phyloP scores from a whole-genome alignment of 2,113 vertebrate species.

The Calonectris borealis region DNA sequence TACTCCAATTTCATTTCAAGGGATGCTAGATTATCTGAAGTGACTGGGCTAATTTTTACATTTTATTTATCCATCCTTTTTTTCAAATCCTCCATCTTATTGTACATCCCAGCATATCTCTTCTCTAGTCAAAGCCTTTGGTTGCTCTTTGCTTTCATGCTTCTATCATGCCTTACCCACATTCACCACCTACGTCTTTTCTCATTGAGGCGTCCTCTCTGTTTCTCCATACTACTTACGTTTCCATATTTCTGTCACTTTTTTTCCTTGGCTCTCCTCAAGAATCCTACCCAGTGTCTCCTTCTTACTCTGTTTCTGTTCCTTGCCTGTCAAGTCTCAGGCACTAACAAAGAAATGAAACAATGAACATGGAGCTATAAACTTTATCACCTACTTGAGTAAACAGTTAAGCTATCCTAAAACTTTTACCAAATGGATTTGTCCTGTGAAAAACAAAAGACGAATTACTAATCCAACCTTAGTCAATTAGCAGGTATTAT shows the following conservation, averaged over 20 bases:
- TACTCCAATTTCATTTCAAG: not conserved
- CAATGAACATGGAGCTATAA: not conserved
- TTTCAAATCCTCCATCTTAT: not conserved
- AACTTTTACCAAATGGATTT: not conserved
- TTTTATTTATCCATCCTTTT: not conserved
- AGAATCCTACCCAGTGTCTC: not conserved
- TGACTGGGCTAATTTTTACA: not conserved
- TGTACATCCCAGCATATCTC: not conserved
- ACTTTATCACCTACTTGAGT: not conserved
- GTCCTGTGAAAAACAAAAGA: slow-evolving; percentile 1
- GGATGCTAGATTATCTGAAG: not conserved
- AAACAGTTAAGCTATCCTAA: not conserved
- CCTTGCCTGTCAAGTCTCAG: not conserved
- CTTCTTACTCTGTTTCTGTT: not conserved
- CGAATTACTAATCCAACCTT: slow-evolving; percentile 24
- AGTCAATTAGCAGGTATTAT: slow-evolving; percentile 39
- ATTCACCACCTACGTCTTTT: not conserved
- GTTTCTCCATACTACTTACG: not conserved
- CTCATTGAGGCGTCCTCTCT: not conserved
- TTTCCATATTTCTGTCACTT: not conserved
- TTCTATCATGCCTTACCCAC: not conserved
- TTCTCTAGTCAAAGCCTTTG: not conserved
- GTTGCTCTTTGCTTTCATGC: not conserved
- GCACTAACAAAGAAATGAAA: not conserved
- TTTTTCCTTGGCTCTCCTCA: not conserved